phyloP scores from a whole-genome alignment of 2,797 vertebrate genomes.

The Orientallactaga sibirica region DNA sequence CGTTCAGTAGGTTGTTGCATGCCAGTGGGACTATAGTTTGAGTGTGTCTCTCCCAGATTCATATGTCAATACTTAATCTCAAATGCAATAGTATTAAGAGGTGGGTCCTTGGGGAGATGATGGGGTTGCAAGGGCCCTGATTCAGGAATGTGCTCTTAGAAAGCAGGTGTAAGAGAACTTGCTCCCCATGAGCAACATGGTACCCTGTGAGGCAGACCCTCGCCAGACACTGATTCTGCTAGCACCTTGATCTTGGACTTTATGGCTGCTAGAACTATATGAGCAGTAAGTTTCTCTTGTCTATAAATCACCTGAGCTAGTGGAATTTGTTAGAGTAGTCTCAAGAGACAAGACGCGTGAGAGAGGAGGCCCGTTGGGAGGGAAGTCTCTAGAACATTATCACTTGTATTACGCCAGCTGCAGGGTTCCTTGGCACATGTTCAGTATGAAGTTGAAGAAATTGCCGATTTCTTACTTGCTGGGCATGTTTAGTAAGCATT shows the following conservation, averaged over 20 bases:
- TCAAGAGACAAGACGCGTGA: background rate
- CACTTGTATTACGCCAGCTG: background rate
- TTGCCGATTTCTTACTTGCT: background rate
- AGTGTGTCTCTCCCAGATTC: background rate
- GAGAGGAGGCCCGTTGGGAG: background rate
- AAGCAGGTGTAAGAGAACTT: background rate
- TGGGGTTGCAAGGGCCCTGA: background rate
- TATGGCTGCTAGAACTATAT: background rate
- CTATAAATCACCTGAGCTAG: background rate
- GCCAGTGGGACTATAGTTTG: background rate
- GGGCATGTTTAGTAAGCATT: background rate
- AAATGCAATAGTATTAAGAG: background rate
- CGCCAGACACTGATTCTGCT: background rate
- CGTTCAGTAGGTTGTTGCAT: background rate
- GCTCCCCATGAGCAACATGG: background rate
- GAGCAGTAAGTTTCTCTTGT: background rate
- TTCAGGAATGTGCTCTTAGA: background rate
- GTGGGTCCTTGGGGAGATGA: background rate
- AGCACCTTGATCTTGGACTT: background rate
- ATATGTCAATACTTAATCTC: background rate
- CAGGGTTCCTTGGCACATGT: background rate
- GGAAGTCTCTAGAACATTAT: background rate
- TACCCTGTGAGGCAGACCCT: background rate
- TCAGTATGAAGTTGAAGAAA: background rate
- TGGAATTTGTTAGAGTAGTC: background rate